These are phyloP conservation scores for Scalopus aquaticus DNA, from an alignment of 2,113 vertebrate genomes.

Conservation along the genomic window DNA sequence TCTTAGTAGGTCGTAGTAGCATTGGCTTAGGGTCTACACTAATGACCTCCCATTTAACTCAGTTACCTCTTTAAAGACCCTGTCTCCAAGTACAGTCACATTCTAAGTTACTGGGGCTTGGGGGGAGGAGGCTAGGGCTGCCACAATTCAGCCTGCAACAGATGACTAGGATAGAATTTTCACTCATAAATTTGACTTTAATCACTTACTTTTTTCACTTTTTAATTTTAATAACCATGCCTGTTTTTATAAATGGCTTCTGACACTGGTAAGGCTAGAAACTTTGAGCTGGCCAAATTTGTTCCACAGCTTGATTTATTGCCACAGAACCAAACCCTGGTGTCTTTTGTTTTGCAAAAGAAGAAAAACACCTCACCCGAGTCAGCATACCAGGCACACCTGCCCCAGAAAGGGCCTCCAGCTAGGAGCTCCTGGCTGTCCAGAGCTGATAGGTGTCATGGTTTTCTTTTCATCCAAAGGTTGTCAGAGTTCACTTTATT, in stretches of 20 bases:
- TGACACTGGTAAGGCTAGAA: neutral
- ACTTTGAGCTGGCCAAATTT: neutral
- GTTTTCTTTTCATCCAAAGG: neutral
- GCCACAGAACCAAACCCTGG: neutral
- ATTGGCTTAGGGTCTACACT: neutral
- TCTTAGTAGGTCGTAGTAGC: neutral
- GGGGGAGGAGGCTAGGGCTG: neutral
- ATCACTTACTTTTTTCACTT: neutral
- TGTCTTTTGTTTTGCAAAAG: neutral
- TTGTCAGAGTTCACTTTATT: neutral
- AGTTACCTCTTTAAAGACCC: neutral
- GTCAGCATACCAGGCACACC: fast-evolving
- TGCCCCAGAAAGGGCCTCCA: fast-evolving
- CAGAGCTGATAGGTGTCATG: neutral
- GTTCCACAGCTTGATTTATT: neutral
- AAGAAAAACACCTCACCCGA: no score
- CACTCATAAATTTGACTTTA: neutral
- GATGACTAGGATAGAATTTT: neutral
- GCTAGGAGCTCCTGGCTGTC: neutral
- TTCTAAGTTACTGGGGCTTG: neutral
- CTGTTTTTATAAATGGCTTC: neutral
- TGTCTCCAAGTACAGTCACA: neutral
- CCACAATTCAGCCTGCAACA: neutral
- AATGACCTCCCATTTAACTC: neutral
- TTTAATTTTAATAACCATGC: neutral